Percentiles rank a stretch among this genome's conserved stretches.
Conservation (phyloP, 2,113 vertebrate genomes). For the Microcebus ravelobensis region DNA sequence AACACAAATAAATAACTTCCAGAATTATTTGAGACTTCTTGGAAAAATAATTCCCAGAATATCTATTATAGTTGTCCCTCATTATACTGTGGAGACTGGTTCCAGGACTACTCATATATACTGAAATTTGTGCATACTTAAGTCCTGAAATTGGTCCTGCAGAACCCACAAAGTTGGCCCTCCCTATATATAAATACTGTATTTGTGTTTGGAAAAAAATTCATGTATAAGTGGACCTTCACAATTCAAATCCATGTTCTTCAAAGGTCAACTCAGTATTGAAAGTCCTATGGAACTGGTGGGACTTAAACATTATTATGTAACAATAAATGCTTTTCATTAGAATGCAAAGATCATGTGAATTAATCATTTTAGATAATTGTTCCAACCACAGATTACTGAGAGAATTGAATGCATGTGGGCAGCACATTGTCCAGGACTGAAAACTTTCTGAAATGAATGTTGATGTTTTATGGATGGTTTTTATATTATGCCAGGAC, state of each 20-base stretch:
- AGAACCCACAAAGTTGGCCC: background rate
- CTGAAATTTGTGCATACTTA: background rate
- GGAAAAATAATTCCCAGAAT: background rate
- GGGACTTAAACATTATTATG: background rate
- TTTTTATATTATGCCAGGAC: background rate
- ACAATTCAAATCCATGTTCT: background rate
- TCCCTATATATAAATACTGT: background rate
- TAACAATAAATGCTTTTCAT: slow-evolving; percentile 25
- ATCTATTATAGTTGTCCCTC: background rate
- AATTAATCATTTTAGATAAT: background rate
- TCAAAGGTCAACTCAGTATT: background rate
- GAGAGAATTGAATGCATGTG: background rate
- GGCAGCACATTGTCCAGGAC: background rate
- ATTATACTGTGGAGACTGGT: background rate
- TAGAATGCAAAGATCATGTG: background rate
- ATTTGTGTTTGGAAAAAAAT: background rate
- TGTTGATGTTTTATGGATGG: background rate
- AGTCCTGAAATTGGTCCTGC: background rate
- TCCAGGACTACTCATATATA: background rate
- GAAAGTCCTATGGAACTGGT: background rate
- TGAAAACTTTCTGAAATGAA: slow-evolving; percentile 2
- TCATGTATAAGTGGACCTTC: background rate
- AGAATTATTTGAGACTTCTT: slow-evolving; percentile 11
- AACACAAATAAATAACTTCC: background rate
- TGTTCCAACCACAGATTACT: background rate